phyloP scores from a whole-genome alignment of 2,888 invertebrate species.

The Machimus rusticus region DNA sequence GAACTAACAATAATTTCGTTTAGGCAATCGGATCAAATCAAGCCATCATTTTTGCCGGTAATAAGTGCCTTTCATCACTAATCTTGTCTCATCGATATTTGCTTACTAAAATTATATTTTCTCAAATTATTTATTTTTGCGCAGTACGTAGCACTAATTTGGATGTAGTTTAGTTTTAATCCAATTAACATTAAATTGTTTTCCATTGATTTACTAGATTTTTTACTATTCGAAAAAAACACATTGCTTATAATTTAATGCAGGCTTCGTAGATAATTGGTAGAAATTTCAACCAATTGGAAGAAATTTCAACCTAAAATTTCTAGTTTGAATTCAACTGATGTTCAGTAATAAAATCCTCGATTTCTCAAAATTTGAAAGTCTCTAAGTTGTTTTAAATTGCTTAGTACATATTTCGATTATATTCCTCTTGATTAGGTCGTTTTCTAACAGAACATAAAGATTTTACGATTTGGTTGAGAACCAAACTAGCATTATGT shows the following conservation, averaged over 20 bases:
- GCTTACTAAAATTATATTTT: constrained; percentile 5
- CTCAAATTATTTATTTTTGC: background rate
- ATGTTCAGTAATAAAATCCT: too few relatives aligned
- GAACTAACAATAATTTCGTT: background rate
- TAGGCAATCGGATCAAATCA: background rate
- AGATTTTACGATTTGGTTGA: too few relatives aligned
- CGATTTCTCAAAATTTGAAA: too few relatives aligned
- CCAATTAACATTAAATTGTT: background rate
- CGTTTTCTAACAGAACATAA: too few relatives aligned
- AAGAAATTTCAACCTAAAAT: too few relatives aligned
- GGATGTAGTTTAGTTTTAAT: background rate
- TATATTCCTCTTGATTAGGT: too few relatives aligned
- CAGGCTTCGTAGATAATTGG: too few relatives aligned
- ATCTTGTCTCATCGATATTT: background rate
- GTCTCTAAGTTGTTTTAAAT: background rate
- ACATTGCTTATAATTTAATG: background rate
- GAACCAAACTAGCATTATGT: background rate
- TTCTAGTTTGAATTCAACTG: too few relatives aligned
- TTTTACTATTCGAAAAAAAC: background rate
- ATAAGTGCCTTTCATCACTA: constrained; percentile 10
- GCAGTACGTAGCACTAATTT: background rate
- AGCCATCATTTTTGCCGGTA: background rate
- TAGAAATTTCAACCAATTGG: too few relatives aligned
- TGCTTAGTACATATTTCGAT: background rate
- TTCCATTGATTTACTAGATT: background rate